Evolutionary conservation across 2,888 invertebrate species (phyloP), one percentile per base, ranked within the genome.

Genomic region (Pteria penguin): DNA sequence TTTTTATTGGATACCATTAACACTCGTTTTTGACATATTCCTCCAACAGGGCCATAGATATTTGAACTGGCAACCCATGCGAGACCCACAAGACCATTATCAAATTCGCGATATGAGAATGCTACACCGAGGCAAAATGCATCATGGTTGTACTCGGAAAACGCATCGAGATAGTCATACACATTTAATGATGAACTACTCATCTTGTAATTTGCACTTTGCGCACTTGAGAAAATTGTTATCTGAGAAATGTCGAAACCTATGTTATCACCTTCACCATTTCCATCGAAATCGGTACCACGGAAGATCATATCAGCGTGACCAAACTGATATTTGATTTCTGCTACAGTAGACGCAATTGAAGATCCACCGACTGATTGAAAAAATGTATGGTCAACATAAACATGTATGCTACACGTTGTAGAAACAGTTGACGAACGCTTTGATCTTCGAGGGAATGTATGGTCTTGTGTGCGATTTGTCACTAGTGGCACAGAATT

Each of bases 381-480:
- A 69, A 78, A 90, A 75, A 90, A 90, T 2, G 82, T 83, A 61
- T 90, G 87, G 72, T 91, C 90, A 0, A 88, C 86, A n/a, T 88
- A 87, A 31, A 91, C 66, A 76, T 89, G 87, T 2, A 91, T 76
- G 0, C 67, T 62, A 75, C 88, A 88, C 24, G 82, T 78, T 27
- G 68, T 78, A 31, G 78, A 31, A 2, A 31, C 61, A 24, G 61
- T 54, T 24, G 77, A 70, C 52, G 60, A 22, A 26, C 36, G 2
- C 3, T 18, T 24, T 5, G 27, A 22, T 18, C 52, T 26, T 18
- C 31, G 36, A 45, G 11, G 8, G 11, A 8, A 18, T 18, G 18
- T 8, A 18, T 45, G 45, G 11, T 18, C 45, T 45, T 45, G 8
- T 45, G 1, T 1, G 45, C 18, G 8, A 18, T 14, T 14, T 8